Base-by-base conservation (phyloP, 2,888 invertebrate species). In the Atrina japonica region DNA sequence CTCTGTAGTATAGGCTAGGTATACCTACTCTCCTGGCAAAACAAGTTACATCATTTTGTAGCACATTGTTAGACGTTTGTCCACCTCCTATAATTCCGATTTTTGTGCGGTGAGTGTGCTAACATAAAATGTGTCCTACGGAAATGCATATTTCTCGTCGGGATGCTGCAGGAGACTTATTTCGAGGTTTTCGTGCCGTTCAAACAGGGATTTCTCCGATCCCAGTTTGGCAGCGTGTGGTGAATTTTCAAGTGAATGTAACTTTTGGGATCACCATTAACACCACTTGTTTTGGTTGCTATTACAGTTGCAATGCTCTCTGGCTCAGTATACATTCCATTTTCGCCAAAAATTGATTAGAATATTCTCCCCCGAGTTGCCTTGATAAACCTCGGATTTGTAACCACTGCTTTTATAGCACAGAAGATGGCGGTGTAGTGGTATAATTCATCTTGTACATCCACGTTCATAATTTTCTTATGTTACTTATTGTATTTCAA, bases 181-280 rank as follows among this genome's bases (percentile, higher is more conserved):
- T n/a, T n/a, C n/a, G n/a, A n/a, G n/a, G n/a, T n/a, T n/a, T 7
- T 72, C 69, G 52, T 85, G 81, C 65, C 85, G 72, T 55, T 83
- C 81, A 70, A 87, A 85, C 43, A 87, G 67, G 0, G 86, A 85
- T 49, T 55, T 73, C n/a, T 80, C 76, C 23, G 87, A 70, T 11
- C 87, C 87, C 11, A 83, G 75, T 18, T 80, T 61, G 7, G 73
- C 78, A 2, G 86, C 86, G 9, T 63, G 35, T 35, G 66, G 72
- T 45, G 77, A 76, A 47, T 67, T 77, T 35, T 87, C 68, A 40
- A 87, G 82, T 9, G 87, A 86, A 5, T 78, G 75, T 0, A 87
- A 82, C 66, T 87, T 55, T 81, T 80, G 73, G 85, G 86, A 59
- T 87, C 87, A 14, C 87, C 87, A 87, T 83, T 29, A 87, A 77